phyloP scores from a whole-genome alignment of 2,888 invertebrate species.

The Tetranychus truncatus region DNA sequence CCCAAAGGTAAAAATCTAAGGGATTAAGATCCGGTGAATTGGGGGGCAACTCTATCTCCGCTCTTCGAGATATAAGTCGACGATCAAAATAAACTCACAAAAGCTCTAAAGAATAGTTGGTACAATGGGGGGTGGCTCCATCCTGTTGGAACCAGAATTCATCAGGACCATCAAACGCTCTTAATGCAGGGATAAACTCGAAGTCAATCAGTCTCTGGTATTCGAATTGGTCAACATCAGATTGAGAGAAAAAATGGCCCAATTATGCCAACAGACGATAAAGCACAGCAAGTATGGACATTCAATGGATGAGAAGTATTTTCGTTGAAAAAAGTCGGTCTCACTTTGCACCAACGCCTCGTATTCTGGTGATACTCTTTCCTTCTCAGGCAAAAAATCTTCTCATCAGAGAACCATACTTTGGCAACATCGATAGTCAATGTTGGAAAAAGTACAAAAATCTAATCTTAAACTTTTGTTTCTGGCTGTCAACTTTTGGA shows the following conservation, averaged over 20 bases:
- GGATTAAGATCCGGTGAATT: too few species aligned
- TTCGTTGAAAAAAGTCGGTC: not conserved
- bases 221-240: not conserved
- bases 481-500: too few species aligned
- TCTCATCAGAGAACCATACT: not conserved
- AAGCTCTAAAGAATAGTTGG: not conserved
- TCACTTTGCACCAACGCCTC: not conserved
- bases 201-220: not conserved
- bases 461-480: too few species aligned
- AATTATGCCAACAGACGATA: not conserved
- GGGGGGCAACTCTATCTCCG: not conserved
- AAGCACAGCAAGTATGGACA: not conserved
- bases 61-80: not conserved
- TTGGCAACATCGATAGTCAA: too few species aligned
- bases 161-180: not conserved
- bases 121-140: not conserved
- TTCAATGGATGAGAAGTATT: not conserved
- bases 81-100: not conserved
- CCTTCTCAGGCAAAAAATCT: not conserved
- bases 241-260: not conserved
- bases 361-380: not conserved
- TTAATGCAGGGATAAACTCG: not conserved
- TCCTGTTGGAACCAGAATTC: constrained; percentile 5
- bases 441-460: too few species aligned
- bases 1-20: too few species aligned